Conservation (phyloP, 2,797 vertebrate species). For the Sebastes minor region DNA sequence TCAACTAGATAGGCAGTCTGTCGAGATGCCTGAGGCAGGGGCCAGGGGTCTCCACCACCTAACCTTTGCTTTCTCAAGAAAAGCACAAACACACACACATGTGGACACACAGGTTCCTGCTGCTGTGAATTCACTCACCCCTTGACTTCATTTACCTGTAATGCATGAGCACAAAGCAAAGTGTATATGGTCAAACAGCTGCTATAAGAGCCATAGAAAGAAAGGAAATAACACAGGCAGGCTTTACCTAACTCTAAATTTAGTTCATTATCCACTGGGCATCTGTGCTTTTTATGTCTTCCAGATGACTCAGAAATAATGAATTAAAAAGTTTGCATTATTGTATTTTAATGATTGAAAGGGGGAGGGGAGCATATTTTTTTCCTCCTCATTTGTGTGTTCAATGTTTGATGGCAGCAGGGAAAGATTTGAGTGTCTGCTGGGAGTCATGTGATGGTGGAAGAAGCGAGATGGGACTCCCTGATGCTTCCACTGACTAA, state of each 20-base stretch:
- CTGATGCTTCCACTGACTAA: slow-evolving; percentile 29
- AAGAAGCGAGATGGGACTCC: slow-evolving; percentile 34
- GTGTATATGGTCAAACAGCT: slow-evolving; percentile 1
- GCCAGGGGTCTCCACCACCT: slow-evolving; percentile 64
- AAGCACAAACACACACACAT: slow-evolving; percentile 58
- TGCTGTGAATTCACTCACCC: slow-evolving; percentile 46
- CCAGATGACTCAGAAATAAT: slow-evolving; percentile 19
- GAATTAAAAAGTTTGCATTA: slow-evolving; percentile 8
- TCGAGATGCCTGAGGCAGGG: slow-evolving; percentile 56
- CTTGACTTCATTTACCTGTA: slow-evolving; percentile 30
- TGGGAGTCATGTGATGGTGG: slow-evolving; percentile 36
- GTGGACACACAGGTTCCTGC: slow-evolving; percentile 27
- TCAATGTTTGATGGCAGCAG: slow-evolving; percentile 24
- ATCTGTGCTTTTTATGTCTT: slow-evolving; percentile 1
- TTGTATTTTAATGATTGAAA: slow-evolving; percentile 15
- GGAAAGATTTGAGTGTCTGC: slow-evolving; percentile 7
- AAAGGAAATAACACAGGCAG: neutral
- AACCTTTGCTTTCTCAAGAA: slow-evolving; percentile 61
- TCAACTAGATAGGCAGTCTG: slow-evolving; percentile 70
- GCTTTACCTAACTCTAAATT: neutral
- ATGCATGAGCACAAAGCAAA: neutral
- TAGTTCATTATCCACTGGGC: neutral
- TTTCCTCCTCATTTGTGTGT: slow-evolving; percentile 14
- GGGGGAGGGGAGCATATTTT: neutral
- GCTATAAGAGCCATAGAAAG: neutral